Base-by-base conservation (phyloP, 2,797 vertebrate genomes). In the Arctocebus calabarensis region DNA sequence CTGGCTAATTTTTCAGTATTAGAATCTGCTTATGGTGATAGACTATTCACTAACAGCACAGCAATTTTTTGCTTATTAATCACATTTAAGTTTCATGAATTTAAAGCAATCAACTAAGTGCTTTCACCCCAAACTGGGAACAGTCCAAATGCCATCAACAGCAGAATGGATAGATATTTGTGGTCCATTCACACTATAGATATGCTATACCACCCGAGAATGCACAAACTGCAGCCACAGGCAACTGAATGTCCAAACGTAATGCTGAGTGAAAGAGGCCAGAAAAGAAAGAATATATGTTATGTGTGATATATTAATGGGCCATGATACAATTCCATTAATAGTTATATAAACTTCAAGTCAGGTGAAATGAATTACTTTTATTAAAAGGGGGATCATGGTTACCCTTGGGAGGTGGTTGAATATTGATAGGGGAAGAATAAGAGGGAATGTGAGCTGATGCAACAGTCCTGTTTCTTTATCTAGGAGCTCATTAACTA, bases 11-110 rank as follows among this genome's bases (percentile, higher is more conserved):
- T 70, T 83, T 70, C 64, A 6, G 73, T 45, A 25, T 85, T 82
- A 89, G 94, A 96, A 81, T 83, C 37, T 88, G 66, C 27, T 87
- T 77, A 1, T 23, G 81, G 88, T 70, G 32, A 68, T 78, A 45
- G 85, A 32, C 12, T 70, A 84, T 78, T 32, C n/a, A 70, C 88
- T 88, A 93, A 84, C 10, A 93, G n/a, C 45, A 66, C 59, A 85
- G 43, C 75, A 20, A 25, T 64, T 71, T 89, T 81, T 96, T 85
- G 74, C 74, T 96, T 52, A 55, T 70, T 40, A 62, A 78, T 93
- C 62, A 68, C 55, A 66, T 73, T 4, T 40, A 68, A 90, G 11
- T 73, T 93, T 62, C 43, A 92, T 78, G 40, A 81, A 83, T 82
- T 77, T 90, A 96, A 92, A 88, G 37, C 29, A 78, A 88, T 79